These are phyloP conservation scores for Solenopsis fugax DNA, from an alignment of 1,140 invertebrate genomes.

Conservation along the genomic window DNA sequence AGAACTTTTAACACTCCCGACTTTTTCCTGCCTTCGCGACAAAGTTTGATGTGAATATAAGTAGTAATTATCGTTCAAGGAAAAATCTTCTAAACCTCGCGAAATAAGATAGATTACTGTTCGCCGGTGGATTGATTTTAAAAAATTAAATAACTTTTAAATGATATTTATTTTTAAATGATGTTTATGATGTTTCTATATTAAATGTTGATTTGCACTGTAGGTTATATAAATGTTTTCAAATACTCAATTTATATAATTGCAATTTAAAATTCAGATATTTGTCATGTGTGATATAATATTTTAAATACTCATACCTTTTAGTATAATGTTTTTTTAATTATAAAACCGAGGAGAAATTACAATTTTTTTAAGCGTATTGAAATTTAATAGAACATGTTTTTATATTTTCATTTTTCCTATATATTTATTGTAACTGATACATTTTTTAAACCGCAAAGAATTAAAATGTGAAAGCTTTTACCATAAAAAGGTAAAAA, in stretches of 20 bases:
- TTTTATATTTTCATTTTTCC: not conserved
- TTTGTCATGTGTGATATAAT: conserved; percentile 2
- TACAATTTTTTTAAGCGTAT: not conserved
- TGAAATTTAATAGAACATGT: not conserved
- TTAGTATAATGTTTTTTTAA: not conserved
- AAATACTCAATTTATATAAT: not conserved
- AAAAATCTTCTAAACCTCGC: not conserved
- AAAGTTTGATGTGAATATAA: conserved; percentile 37
- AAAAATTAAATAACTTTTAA: not conserved
- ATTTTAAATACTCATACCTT: not conserved
- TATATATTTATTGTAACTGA: not conserved
- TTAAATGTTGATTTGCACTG: not conserved
- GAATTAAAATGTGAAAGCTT: not conserved
- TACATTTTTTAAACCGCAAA: not conserved
- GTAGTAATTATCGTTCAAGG: conserved; percentile 51
- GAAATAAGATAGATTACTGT: not conserved
- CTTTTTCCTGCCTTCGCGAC: not conserved
- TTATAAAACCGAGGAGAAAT: not conserved
- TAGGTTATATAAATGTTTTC: not conserved
- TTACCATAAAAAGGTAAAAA: not conserved
- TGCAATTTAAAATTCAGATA: not conserved
- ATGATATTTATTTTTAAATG: too few relatives aligned
- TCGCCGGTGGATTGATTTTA: not conserved
- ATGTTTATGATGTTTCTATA: not conserved
- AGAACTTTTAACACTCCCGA: conserved; percentile 1